Base-by-base conservation (phyloP, 2,888 invertebrate genomes). In the Penaeus monodon region DNA sequence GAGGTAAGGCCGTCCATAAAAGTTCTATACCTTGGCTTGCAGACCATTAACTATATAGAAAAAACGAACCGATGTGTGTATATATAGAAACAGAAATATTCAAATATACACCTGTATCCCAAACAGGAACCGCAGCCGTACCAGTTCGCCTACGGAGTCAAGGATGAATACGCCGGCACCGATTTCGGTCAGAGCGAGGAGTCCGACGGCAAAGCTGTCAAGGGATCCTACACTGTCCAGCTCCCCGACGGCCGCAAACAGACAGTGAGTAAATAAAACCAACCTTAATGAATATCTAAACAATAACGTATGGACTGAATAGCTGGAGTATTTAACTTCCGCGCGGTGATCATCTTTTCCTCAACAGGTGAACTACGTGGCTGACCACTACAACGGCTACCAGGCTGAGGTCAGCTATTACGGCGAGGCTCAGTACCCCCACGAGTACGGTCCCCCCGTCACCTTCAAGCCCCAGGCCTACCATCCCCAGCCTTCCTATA, bases 221-320 rank as follows among this genome's bases (percentile, higher is more conserved):
- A 81, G 57, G 89, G 89, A 63, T 89, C 88, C 74, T 89, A 89
- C 85, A 81, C 85, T 12, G 86, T 88, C 49, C 88, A 85, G 49
- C 88, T 89, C 29, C 89, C 89, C 38, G 89, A 89, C 76, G 89
- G 89, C 22, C 88, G 89, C n/a, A 88, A 80, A 22, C 89, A 89
- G 76, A 86, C 81, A 65, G 89, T 89, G 49, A 82, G 88, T 29
- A 33, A 66, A 4, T 64, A n/a, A 57, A 57, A 57, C 10, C 2
- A 17, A 17, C 3, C 57, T 14, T 57, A 20, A 3, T 17, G 17
- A 17, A 17, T 57, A 20, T 17, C 57, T 4, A 57, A 17, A 14
- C 57, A 57, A 57, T 57, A 14, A 57, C 17, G 14, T 49, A 20
- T 1, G 3, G 4, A 20, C 4, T 57, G 10, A 57, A 57, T 57